Base-by-base conservation (phyloP, 2,888 invertebrate genomes). In the Drosophila pegasa region DNA sequence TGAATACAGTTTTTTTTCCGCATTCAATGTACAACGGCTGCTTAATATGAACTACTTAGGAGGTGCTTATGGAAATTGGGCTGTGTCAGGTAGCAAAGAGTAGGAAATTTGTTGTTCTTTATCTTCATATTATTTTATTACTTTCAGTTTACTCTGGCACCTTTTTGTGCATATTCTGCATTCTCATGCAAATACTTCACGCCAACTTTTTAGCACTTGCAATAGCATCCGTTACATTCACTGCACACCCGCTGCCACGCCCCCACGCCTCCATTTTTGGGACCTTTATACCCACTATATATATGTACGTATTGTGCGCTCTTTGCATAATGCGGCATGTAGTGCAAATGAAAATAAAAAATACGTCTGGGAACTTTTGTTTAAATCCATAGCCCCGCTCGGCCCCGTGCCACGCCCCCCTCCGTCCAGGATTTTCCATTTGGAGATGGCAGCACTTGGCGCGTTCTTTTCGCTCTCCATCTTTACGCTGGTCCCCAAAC, bases 111-210 rank as follows among this genome's bases (percentile, higher is more conserved):
- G 27, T 52, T 41, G 38, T 45, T 47, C 66, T 33, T 40, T 64
- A 38, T 57, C 58, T 45, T 73, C 35, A 59, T 61, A 58, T 67
- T 57, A 41, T 29, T 47, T 54, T 67, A 50, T 56, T 64, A 51
- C 47, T 67, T 48, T 41, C 51, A 8, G 33, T 51, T 55, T 55
- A 64, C 40, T 14, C 16, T 68, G 55, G 47, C 67, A 74, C 74
- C 71, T 76, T 70, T 71, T 47, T 47, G 59, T 64, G 71, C 50
- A 63, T 56, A 78, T 72, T 79, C 60, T 71, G 65, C 68, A 83
- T 83, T 83, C 77, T 77, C 77, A 87, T 87, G 87, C 84, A 87
- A 83, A 83, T 83, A 79, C 71, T 83, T 83, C 75, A 84, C 83
- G 74, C 79, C 81, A 69, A 77, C 58, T 50, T 83, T 79, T 60